Conservation (phyloP, 2,888 invertebrate species). For the Camptogramma bilineatum region DNA sequence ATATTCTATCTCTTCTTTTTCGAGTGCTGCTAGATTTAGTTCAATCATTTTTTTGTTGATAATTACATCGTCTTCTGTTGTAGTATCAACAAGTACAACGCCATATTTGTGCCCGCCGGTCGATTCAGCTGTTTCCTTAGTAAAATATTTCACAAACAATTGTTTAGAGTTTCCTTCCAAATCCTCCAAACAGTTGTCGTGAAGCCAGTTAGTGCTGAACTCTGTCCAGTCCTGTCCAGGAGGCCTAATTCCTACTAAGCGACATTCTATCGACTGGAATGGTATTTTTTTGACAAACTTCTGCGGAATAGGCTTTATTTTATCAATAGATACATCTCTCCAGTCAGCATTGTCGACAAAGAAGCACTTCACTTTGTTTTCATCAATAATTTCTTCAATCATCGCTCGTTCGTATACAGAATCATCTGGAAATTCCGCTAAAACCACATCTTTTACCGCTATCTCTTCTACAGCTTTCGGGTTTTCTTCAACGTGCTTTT, state of each 20-base stretch:
- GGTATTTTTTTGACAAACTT: conserved; percentile 82
- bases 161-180: conserved; percentile 66
- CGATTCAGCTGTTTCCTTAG: conserved; percentile 63
- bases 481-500: conserved; percentile 58
- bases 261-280: conserved; percentile 88
- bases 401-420: conserved; percentile 74
- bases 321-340: conserved; percentile 64
- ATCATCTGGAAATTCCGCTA: conserved; percentile 80
- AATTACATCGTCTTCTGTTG: conserved; percentile 64
- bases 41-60: conserved; percentile 82
- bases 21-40: conserved; percentile 72
- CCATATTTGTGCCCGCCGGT: conserved; percentile 80
- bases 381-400: conserved; percentile 64
- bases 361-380: conserved; percentile 81
- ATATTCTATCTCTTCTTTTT: conserved; percentile 58
- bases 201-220: conserved; percentile 81
- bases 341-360: conserved; percentile 88
- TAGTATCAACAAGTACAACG: conserved; percentile 79
- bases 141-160: conserved; percentile 73
- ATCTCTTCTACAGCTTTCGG: conserved; percentile 52
- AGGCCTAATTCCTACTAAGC: conserved; percentile 82
- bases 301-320: conserved; percentile 79
- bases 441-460: conserved; percentile 72
- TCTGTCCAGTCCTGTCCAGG: conserved; percentile 79
- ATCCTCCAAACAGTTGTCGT: conserved; percentile 72